A percentile compares a stretch with the other conserved stretches of the same genome.
These are phyloP conservation scores for Pterocles orientalis DNA, from an alignment of 2,113 vertebrate species.

Conservation along the genomic window DNA sequence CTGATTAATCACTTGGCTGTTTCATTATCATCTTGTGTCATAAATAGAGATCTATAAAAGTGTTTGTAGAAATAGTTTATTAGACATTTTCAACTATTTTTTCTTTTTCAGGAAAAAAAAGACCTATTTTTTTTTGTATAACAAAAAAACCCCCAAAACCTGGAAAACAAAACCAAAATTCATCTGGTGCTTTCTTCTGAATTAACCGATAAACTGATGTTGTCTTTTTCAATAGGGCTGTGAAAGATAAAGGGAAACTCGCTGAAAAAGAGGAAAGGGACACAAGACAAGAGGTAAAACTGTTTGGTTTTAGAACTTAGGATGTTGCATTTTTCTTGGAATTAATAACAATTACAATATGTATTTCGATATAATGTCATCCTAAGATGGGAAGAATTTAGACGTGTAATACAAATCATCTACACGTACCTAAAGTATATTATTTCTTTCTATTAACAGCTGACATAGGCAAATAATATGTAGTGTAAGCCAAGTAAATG, in stretches of 20 bases:
- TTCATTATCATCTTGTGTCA: neutral
- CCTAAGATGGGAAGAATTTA: neutral
- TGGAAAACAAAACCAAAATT: neutral
- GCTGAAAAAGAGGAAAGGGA: neutral
- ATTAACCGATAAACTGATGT: neutral
- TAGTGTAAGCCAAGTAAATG: neutral
- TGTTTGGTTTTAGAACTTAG: neutral
- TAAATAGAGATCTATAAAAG: neutral
- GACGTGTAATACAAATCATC: neutral
- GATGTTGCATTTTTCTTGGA: neutral
- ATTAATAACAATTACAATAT: neutral
- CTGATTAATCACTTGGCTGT: neutral
- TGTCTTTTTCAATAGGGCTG: neutral
- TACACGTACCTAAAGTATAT: neutral
- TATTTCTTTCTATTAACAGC: neutral
- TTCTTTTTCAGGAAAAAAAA: neutral
- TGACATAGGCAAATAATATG: neutral
- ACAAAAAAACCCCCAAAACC: neutral
- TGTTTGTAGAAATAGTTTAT: neutral
- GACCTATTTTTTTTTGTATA: neutral
- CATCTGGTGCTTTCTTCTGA: neutral
- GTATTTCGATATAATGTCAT: neutral
- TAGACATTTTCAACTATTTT: neutral
- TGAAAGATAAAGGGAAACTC: constrained; percentile 26
- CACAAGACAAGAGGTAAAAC: constrained; percentile 62